Evolutionary conservation across 2,888 invertebrate genomes (phyloP).

Genomic region (Tinea semifulvella): DNA sequence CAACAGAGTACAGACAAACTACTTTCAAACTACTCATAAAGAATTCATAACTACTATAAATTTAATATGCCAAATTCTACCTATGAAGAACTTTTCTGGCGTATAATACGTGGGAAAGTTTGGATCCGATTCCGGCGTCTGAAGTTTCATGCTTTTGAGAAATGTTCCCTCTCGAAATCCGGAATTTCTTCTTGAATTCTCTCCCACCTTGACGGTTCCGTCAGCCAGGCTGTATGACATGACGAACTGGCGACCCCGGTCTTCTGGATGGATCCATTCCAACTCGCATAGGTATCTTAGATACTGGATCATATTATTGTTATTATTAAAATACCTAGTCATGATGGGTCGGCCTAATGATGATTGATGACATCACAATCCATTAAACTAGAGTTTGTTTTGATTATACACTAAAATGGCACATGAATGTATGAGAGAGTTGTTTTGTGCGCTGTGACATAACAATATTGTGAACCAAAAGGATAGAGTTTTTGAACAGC

Average conservation of each 20-base stretch:
- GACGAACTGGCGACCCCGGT: slow-evolving; percentile 77
- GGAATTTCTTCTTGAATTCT: slow-evolving; percentile 76
- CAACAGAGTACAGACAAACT: too few species aligned
- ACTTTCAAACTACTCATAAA: too few species aligned
- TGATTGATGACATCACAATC: too few species aligned
- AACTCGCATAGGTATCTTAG: slow-evolving; percentile 79
- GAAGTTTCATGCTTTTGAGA: slow-evolving; percentile 70
- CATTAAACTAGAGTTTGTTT: too few species aligned
- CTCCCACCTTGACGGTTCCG: slow-evolving; percentile 78
- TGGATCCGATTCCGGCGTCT: slow-evolving; percentile 74
- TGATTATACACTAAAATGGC: too few species aligned
- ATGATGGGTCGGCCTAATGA: too few species aligned
- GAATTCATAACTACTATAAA: slow-evolving; percentile 1
- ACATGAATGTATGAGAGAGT: too few species aligned
- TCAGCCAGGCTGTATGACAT: slow-evolving; percentile 80
- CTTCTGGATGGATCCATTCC: slow-evolving; percentile 83
- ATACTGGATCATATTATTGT: slow-evolving; percentile 40
- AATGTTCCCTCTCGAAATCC: slow-evolving; percentile 82
- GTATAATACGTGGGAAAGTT: slow-evolving; percentile 80
- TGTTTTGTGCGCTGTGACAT: too few species aligned
- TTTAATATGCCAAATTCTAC: slow-evolving; percentile 33
- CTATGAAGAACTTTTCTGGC: slow-evolving; percentile 82
- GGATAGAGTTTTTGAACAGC: too few species aligned
- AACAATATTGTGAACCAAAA: too few species aligned
- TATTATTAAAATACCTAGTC: too few species aligned